phyloP scores from a whole-genome alignment of 2,888 invertebrate species.

The Pterostichus niger region DNA sequence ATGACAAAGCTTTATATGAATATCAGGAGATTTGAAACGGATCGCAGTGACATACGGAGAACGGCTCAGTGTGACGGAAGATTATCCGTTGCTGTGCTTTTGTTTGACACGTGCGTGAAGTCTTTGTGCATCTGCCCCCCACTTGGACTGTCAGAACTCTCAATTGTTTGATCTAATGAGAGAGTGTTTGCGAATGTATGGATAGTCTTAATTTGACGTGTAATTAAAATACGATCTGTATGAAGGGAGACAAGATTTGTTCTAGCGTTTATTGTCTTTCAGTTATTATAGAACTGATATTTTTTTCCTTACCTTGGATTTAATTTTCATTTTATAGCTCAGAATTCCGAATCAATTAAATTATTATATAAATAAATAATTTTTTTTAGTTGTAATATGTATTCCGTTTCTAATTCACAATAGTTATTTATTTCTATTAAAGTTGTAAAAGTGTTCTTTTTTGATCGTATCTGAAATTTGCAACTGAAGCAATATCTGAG shows the following conservation, averaged over 20 bases:
- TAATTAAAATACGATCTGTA: constrained; percentile 27
- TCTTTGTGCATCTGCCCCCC: constrained; percentile 9
- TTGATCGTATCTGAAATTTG: too few species aligned
- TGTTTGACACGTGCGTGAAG: constrained; percentile 51
- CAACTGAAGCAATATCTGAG: too few species aligned
- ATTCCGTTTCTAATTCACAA: too few species aligned
- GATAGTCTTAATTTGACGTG: constrained; percentile 31
- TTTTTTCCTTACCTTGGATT: too few species aligned
- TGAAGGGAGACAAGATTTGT: constrained; percentile 1
- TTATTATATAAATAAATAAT: too few species aligned
- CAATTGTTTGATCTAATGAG: constrained; percentile 21
- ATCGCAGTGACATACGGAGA: constrained; percentile 58
- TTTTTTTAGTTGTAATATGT: too few species aligned
- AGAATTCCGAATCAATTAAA: too few species aligned
- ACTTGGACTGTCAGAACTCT: constrained; percentile 5
- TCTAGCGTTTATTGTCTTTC: background rate
- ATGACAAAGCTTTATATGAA: constrained; percentile 65
- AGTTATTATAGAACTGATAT: background rate
- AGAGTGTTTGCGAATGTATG: background rate
- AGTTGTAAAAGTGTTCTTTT: too few species aligned
- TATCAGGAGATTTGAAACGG: constrained; percentile 66
- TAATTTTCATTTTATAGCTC: too few species aligned
- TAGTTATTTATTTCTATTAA: too few species aligned
- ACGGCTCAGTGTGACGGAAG: constrained; percentile 57
- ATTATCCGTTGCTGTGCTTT: constrained; percentile 61